Evolutionary conservation across 2,113 vertebrate species (phyloP).

Genomic region (Apaloderma vittatum): DNA sequence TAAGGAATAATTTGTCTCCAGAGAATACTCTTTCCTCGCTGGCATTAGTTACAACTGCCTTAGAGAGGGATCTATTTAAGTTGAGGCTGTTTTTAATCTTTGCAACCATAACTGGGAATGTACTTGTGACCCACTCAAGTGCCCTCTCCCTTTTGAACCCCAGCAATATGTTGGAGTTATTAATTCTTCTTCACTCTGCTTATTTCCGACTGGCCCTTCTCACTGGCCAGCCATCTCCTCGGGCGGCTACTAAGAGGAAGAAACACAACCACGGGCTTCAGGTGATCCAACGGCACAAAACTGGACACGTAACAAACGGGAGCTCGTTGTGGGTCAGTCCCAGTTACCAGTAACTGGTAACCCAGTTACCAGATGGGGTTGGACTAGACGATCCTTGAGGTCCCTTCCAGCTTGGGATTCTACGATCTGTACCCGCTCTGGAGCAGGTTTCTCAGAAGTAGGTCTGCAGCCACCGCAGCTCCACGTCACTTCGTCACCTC

Average conservation of each 20-base stretch:
- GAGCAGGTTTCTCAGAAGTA: neutral
- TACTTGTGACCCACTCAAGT: neutral
- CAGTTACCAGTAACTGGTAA: neutral
- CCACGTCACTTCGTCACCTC: neutral
- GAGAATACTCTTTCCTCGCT: neutral
- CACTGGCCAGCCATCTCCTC: neutral
- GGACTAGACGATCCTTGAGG: too few species aligned
- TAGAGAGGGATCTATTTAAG: slow-evolving; percentile 2
- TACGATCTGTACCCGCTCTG: neutral
- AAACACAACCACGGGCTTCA: neutral
- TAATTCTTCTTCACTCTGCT: neutral
- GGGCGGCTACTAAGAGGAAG: neutral
- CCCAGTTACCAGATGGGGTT: too few species aligned
- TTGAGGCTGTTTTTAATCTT: slow-evolving; percentile 22
- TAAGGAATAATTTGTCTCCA: neutral
- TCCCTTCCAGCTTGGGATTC: too few species aligned
- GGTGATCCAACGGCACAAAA: neutral
- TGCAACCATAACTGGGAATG: neutral
- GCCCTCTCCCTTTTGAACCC: neutral
- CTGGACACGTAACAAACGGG: neutral
- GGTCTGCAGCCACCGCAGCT: neutral
- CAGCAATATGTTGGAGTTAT: neutral
- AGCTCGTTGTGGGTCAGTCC: neutral
- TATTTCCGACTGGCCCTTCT: neutral
- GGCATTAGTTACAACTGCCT: neutral